Conservation (phyloP, 2,888 invertebrate species). For the Lycaena phlaeas region DNA sequence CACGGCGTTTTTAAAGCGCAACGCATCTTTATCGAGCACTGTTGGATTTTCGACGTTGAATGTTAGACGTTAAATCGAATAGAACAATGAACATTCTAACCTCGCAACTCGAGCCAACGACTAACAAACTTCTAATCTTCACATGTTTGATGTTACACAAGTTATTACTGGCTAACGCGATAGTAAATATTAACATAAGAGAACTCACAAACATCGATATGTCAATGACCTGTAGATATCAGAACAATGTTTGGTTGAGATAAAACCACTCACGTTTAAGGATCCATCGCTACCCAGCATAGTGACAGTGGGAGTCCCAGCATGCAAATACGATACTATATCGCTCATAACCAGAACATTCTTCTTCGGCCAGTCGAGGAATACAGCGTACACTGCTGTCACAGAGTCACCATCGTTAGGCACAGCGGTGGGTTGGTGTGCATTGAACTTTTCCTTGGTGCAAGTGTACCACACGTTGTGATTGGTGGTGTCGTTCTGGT, state of each 20-base stretch:
- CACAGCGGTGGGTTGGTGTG: slow-evolving; percentile 26
- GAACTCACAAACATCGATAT: not conserved
- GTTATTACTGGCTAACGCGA: too few species aligned
- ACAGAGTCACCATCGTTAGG: slow-evolving; percentile 29
- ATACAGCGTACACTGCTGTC: slow-evolving; percentile 76
- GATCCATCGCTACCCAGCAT: slow-evolving; percentile 37
- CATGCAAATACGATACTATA: slow-evolving; percentile 31
- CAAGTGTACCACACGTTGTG: slow-evolving; percentile 83
- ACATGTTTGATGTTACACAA: too few species aligned
- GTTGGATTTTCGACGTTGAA: too few species aligned
- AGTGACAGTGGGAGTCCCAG: slow-evolving; percentile 31
- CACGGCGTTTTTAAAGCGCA: too few species aligned
- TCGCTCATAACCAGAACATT: slow-evolving; percentile 50
- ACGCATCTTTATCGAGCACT: too few species aligned
- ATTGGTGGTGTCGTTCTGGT: slow-evolving; percentile 85
- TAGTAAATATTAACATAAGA: too few species aligned
- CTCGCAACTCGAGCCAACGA: too few species aligned
- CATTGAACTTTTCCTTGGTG: slow-evolving; percentile 32
- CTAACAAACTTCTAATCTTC: too few species aligned
- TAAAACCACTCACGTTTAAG: slow-evolving; percentile 33
- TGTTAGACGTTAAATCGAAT: too few species aligned
- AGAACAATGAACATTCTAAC: too few species aligned
- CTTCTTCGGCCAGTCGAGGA: slow-evolving; percentile 79
- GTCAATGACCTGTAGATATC: not conserved
- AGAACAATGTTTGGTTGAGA: not conserved